Evolutionary conservation across 2,888 invertebrate species (phyloP), one percentile per base, ranked within the genome.

Genomic region (Onchidella celtica): DNA sequence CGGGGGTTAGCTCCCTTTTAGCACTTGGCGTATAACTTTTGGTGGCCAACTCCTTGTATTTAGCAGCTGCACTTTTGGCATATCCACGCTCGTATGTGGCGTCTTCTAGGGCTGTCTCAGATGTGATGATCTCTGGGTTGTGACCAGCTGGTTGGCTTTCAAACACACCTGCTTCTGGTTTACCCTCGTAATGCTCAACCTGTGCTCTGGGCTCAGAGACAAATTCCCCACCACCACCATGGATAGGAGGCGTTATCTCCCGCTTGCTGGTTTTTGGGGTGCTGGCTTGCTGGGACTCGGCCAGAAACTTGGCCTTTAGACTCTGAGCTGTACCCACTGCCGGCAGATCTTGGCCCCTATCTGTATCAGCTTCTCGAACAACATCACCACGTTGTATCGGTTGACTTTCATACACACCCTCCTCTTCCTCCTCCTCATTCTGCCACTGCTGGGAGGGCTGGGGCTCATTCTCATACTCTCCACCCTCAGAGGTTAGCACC

Each of bases 281-380:
- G 34, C 47, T 34, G 17, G 69, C 82, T 36, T 86, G 85, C 21
- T 79, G 83, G 82, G 96, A 95, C 94, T 97, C 95, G 79, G 96
- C 96, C 93, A 98, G 98, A 93, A 98, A 98, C 91, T 96, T 95
- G 92, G 96, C 96, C 81, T 97, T 95, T 87, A 98, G 95, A 93
- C 94, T 94, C 87, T 95, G 97, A 76, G 98, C 97, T 36, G 97
- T 97, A 92, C 98, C 98, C 73, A 92, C 86, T 83, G 90, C 92
- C 83, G 92, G 94, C 90, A 87, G 89, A 38, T 88, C 90, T 11
- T 87, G 86, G 32, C 86, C 86, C 17, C 83, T 77, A 38, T 84
- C 79, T 40, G 90, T 91, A 70, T 92, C 93, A 4, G 86, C 79
- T 81, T 92, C 94, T 61, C 95, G 92, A 27, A 94, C 94, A 72